Base-by-base conservation (phyloP, 2,888 invertebrate genomes). In the Diaprepes abbreviatus region DNA sequence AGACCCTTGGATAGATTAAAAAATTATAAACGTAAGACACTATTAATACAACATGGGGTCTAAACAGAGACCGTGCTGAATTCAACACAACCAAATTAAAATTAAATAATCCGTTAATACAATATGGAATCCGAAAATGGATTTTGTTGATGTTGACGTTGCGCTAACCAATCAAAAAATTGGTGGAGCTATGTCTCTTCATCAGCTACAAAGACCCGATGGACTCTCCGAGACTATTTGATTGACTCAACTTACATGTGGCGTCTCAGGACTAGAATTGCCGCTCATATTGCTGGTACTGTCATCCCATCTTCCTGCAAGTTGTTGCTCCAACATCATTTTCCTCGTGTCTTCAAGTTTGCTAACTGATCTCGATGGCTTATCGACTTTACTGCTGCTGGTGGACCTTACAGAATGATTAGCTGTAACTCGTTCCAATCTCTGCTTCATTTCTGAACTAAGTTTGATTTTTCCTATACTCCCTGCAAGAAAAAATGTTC, bases 391-490 rank as follows among this genome's bases (percentile, higher is more conserved):
- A 12, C 92, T 92, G 4, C 92, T 89, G 9, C 93, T 92, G 0
- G 90, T 91, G 0, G 90, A 91, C 17, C 95, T 87, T 0, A 95
- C 92, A 1, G 94, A 95, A 82, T 95, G 95, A 76, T 93, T 94
- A 0, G 95, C 93, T 0, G 95, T 96, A 0, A 96, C 95, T 81
- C 93, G 90, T 82, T 96, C 96, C 69, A 96, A 82, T 73, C 96
- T 88, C 79, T 94, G 93, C 10, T 95, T 89, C 96, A 96, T 96
- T 85, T 96, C 96, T 0, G 94, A 93, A 79, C 95, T 95, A 6
- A 96, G 88, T 78, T 95, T 93, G 0, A 96, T 84, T 82, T 96
- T 96, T 0, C 96, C 96, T 3, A 96, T 93, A 80, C 94, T 95
- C 4, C 73, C 72, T 72, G 17, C 6, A 62, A 69, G 6, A 17